Evolutionary conservation across 2,113 vertebrate species (phyloP).

Genomic region (Leucoraja erinaceus): DNA sequence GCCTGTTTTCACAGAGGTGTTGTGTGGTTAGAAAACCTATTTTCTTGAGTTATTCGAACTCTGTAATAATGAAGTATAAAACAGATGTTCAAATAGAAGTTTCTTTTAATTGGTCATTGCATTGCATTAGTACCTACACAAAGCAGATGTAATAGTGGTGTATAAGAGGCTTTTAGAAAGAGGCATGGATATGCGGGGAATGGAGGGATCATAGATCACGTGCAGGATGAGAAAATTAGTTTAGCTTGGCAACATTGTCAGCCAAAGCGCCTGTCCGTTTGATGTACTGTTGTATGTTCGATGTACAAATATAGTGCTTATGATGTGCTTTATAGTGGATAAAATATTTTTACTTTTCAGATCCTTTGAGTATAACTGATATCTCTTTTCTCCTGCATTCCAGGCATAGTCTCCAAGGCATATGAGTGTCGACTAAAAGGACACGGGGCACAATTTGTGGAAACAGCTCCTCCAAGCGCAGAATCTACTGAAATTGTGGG

Average conservation of each 20-base stretch:
- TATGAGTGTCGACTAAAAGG: constrained; percentile 94
- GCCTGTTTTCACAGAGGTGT: too few species aligned
- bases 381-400: constrained; percentile 46
- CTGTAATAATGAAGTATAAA: not conserved
- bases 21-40: too few species aligned
- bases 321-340: not conserved
- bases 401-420: constrained; percentile 96
- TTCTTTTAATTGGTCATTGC: not conserved
- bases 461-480: constrained; percentile 60
- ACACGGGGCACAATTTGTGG: constrained; percentile 87
- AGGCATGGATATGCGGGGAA: too few species aligned
- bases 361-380: not conserved
- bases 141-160: not conserved
- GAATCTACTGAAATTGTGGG: constrained; percentile 56
- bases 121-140: not conserved
- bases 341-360: constrained; percentile 13
- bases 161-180: too few species aligned
- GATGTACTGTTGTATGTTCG: too few species aligned
- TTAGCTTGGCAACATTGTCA: too few species aligned
- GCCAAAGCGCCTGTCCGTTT: too few species aligned
- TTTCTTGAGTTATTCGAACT: not conserved
- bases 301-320: not conserved
- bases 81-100: not conserved
- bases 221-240: too few species aligned
- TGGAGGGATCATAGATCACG: too few species aligned